These are phyloP conservation scores for Protonemura montana DNA, from an alignment of 2,888 invertebrate species.

Conservation along the genomic window DNA sequence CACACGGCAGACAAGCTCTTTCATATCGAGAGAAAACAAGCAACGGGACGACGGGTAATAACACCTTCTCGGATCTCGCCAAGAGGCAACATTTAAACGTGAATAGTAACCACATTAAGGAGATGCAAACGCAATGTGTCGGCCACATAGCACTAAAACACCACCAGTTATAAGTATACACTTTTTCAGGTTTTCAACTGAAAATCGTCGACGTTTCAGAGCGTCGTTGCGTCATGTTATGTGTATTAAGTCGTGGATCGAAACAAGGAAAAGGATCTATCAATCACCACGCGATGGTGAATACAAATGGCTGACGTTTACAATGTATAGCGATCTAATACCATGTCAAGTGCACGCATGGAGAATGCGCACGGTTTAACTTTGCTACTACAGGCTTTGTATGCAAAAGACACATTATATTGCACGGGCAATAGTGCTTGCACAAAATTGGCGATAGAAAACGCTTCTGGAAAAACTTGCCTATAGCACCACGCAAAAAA, in stretches of 20 bases:
- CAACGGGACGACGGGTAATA: background rate
- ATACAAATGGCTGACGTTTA: background rate
- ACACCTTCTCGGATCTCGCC: slow-evolving; percentile 1
- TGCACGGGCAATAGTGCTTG: no score
- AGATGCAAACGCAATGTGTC: background rate
- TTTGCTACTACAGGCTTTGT: background rate
- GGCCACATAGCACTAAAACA: background rate
- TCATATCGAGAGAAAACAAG: background rate
- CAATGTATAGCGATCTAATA: background rate
- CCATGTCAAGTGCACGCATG: background rate
- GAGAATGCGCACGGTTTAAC: background rate
- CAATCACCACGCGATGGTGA: background rate
- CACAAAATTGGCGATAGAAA: no score
- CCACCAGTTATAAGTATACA: background rate
- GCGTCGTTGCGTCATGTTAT: background rate
- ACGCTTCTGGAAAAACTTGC: no score
- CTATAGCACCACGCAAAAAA: background rate
- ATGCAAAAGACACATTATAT: no score
- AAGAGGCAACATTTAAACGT: background rate
- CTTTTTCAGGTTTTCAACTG: background rate
- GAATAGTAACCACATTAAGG: background rate
- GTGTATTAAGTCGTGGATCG: background rate
- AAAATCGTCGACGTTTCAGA: background rate
- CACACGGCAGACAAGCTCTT: background rate
- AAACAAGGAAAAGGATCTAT: background rate